phyloP scores from a whole-genome alignment of 2,888 invertebrate species.

The Pristionchus exspectatus region DNA sequence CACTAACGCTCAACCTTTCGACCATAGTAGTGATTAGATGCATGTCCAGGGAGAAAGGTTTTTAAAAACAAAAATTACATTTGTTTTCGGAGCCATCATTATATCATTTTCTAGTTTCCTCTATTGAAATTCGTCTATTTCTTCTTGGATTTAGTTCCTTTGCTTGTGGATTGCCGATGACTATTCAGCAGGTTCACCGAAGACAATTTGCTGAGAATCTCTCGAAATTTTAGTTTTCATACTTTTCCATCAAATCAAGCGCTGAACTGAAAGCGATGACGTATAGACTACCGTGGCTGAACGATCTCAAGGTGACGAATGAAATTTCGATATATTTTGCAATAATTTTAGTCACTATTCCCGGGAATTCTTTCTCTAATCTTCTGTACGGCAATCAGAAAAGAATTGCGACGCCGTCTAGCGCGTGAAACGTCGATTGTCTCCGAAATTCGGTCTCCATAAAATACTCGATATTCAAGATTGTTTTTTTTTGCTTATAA shows the following conservation, averaged over 20 bases:
- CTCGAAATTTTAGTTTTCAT: background rate
- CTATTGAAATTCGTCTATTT: background rate
- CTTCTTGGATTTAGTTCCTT: background rate
- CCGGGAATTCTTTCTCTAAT: background rate
- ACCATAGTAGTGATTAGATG: background rate
- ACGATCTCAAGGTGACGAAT: background rate
- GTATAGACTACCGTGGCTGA: background rate
- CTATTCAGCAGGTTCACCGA: background rate
- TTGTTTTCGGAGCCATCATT: too few relatives aligned
- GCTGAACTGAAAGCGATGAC: background rate
- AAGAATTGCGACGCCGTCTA: too few relatives aligned
- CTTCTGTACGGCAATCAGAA: background rate
- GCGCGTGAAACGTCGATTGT: too few relatives aligned
- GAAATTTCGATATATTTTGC: background rate
- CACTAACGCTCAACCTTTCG: background rate
- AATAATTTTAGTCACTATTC: background rate
- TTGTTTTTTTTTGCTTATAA: too few relatives aligned
- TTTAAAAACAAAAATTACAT: background rate
- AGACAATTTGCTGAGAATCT: background rate
- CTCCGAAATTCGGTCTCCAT: too few relatives aligned
- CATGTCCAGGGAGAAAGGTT: background rate
- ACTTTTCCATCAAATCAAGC: background rate
- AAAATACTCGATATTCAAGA: too few relatives aligned
- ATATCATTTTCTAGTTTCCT: background rate
- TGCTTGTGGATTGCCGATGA: background rate